These are phyloP conservation scores for Proterorhinus semilunaris DNA, from an alignment of 2,113 vertebrate species.

Conservation along the genomic window DNA sequence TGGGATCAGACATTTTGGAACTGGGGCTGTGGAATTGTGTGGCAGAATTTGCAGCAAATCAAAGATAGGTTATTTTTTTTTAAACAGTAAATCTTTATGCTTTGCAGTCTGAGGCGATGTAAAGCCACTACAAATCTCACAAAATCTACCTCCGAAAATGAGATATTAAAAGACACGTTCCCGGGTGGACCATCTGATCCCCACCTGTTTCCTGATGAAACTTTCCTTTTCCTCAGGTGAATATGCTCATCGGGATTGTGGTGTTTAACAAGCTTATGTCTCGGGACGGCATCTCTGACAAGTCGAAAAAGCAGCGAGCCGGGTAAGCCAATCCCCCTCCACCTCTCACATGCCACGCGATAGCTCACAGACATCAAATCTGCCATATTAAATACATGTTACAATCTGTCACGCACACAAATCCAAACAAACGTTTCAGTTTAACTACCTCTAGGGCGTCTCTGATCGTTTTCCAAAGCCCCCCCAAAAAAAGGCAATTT, in stretches of 20 bases:
- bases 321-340: constrained; percentile 82
- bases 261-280: constrained; percentile 99
- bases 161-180: background rate
- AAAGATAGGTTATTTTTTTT: background rate
- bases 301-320: constrained; percentile 98
- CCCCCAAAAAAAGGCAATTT: constrained; percentile 19
- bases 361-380: constrained; percentile 20
- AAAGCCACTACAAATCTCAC: background rate
- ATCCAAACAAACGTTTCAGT: constrained; percentile 17
- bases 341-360: constrained; percentile 5
- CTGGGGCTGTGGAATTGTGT: background rate
- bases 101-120: background rate
- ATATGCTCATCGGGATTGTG: constrained; percentile 98
- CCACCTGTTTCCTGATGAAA: constrained; percentile 5
- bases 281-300: constrained; percentile 97
- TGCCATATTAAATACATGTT: constrained; percentile 26
- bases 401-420: constrained; percentile 28
- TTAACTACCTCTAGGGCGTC: constrained; percentile 22
- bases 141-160: background rate
- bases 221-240: constrained; percentile 80
- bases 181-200: background rate
- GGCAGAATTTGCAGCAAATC: background rate
- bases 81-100: background rate
- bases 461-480: constrained; percentile 22
- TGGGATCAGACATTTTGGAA: too few relatives aligned